Percentiles rank a stretch among this genome's conserved stretches.
Conservation (phyloP, 2,797 vertebrate species). For the Lithobates sylvaticus region DNA sequence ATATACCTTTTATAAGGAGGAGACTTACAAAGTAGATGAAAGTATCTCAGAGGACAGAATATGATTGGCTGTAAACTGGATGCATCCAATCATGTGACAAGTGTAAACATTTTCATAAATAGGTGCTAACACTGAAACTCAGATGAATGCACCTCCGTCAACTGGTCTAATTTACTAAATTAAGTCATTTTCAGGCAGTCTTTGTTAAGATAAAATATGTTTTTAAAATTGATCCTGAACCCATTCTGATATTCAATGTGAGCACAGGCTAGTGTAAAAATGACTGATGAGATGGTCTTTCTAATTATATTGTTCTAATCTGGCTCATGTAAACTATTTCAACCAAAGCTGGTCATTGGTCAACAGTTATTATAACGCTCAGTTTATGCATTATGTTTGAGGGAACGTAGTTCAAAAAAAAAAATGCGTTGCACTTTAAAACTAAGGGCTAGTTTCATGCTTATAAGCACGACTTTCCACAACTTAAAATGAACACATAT, state of each 20-base stretch:
- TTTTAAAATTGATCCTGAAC: no score
- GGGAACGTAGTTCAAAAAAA: background rate
- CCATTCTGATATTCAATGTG: background rate
- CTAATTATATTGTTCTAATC: background rate
- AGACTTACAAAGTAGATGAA: background rate
- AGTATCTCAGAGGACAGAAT: background rate
- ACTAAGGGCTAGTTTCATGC: slow-evolving; percentile 33
- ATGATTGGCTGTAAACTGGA: background rate
- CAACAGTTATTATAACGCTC: background rate
- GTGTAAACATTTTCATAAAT: no score
- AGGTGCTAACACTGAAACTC: no score
- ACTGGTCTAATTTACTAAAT: no score
- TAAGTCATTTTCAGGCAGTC: no score
- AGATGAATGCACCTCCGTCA: no score
- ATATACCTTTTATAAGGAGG: no score
- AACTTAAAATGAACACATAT: no score
- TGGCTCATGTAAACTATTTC: background rate
- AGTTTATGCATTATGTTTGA: background rate
- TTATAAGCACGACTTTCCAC: background rate
- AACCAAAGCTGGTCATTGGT: background rate
- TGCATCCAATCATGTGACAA: background rate
- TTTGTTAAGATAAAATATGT: no score
- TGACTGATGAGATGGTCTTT: background rate
- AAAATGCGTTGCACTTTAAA: slow-evolving; percentile 13
- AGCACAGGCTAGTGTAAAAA: background rate